Base-by-base conservation (phyloP, 2,888 invertebrate genomes). In the Campopleginae sp. region DNA sequence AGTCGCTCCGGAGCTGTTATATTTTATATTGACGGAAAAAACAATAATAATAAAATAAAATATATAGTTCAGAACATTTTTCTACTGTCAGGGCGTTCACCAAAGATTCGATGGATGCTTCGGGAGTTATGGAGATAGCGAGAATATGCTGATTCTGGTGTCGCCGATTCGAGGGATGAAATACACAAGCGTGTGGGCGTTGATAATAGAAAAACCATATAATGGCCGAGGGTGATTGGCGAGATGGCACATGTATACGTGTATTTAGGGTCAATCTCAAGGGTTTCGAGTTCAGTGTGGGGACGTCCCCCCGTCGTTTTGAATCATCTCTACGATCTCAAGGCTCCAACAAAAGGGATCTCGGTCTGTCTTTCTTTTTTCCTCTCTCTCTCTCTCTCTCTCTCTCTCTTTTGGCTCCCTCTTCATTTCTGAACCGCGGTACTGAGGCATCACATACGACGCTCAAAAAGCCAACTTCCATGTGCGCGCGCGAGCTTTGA, bases 271-370 rank as follows among this genome's bases (percentile, higher is more conserved):
- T 84, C 82, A 81, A 76, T 74, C 82, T 61, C 61, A 80, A 86
- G 87, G 86, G 88, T 88, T 86, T 89, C 87, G 87, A 89, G 88
- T 90, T 88, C 86, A 85, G 83, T 86, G 82, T 86, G 84, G 88
- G 89, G 88, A 89, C 86, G 58, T 77, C 33, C 42, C 54, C 70
- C 68, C 42, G 72, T 70, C 58, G 66, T 23, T 65, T 79, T 63
- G 31, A 75, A 66, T 75, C 63, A 61, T 78, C 44, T 65, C n/a
- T 68, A n/a, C 61, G 61, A 83, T 66, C 79, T 58, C 46, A 66
- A 58, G 54, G 44, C 66, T n/a, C 44, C 5, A 42, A 38, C 8
- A 48, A 19, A 61, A 12, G 19, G 48, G 48, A 58, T n/a, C 0
- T 58, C 14, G n/a, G n/a, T 14, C 12, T 58, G 4, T 58, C 23